Evolutionary conservation across 2,113 vertebrate species (phyloP).

Genomic region (Ochotona curzoniae): DNA sequence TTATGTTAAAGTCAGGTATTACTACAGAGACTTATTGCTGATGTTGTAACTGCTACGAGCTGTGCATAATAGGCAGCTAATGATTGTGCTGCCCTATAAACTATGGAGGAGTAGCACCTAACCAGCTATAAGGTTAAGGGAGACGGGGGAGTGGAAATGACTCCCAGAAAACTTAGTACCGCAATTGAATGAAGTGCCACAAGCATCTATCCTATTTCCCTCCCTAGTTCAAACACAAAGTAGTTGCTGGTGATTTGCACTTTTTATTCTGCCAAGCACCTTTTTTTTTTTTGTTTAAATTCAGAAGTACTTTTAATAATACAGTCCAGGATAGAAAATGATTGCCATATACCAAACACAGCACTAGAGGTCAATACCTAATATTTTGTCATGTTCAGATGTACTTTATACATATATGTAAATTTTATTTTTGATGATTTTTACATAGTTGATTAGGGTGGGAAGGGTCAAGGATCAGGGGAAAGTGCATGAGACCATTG

Average conservation of each 20-base stretch:
- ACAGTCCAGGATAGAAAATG: no score
- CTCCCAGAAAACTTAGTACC: constrained; percentile 57
- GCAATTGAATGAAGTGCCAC: background rate
- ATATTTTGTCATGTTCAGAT: no score
- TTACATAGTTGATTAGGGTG: no score
- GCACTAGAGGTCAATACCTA: no score
- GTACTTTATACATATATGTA: no score
- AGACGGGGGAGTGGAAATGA: background rate
- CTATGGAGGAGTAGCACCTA: constrained; percentile 58
- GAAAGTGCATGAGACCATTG: no score
- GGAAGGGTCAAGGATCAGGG: no score
- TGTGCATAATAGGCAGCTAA: constrained; percentile 60
- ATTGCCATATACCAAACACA: no score
- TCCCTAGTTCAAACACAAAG: constrained; percentile 45
- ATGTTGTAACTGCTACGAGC: constrained; percentile 72
- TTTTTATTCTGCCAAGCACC: constrained; percentile 19
- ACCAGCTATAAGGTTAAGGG: constrained; percentile 58
- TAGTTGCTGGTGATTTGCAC: background rate
- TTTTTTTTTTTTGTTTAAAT: no score
- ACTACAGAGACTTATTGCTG: constrained; percentile 70
- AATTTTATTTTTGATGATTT: no score
- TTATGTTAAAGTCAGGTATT: constrained; percentile 56
- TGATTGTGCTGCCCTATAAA: constrained; percentile 58
- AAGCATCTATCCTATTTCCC: constrained; percentile 16
- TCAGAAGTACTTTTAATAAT: no score